phyloP scores from a whole-genome alignment of 2,888 invertebrate genomes.

The Prosopocoilus inquinatus region DNA sequence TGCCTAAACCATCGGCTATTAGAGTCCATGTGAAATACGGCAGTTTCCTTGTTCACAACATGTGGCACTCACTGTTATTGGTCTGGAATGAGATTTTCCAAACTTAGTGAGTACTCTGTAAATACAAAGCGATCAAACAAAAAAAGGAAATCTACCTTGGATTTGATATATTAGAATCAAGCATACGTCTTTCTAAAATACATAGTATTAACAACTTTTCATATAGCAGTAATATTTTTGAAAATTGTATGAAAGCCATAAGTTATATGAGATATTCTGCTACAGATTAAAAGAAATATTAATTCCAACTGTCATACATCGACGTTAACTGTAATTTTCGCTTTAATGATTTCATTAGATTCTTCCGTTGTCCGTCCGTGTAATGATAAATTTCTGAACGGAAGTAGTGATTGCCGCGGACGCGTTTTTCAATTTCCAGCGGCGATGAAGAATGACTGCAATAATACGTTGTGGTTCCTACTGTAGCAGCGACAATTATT shows the following conservation, averaged over 20 bases:
- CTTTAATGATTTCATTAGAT: too few relatives aligned
- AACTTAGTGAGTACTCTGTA: not conserved
- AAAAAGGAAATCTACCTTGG: too few relatives aligned
- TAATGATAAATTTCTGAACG: not conserved
- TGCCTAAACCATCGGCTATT: conserved; percentile 28
- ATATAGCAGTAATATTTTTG: too few relatives aligned
- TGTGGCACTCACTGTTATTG: conserved; percentile 32
- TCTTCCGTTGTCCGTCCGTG: not conserved
- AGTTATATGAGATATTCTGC: too few relatives aligned
- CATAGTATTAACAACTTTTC: too few relatives aligned
- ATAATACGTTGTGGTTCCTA: not conserved
- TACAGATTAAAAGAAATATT: too few relatives aligned
- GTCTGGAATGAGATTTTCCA: conserved; percentile 19
- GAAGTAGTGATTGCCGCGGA: not conserved
- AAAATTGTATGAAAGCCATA: too few relatives aligned
- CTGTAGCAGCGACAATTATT: conserved; percentile 1
- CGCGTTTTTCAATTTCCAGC: conserved; percentile 4
- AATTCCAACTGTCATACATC: too few relatives aligned
- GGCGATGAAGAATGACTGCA: conserved; percentile 1
- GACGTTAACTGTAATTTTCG: too few relatives aligned
- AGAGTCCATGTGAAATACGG: conserved; percentile 30
- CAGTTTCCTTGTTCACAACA: conserved; percentile 34
- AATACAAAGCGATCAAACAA: too few relatives aligned
- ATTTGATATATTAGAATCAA: too few relatives aligned
- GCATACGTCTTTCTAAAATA: too few relatives aligned